Conservation (phyloP, 2,113 vertebrate genomes). For the Telmatochromis bifrenatus region DNA sequence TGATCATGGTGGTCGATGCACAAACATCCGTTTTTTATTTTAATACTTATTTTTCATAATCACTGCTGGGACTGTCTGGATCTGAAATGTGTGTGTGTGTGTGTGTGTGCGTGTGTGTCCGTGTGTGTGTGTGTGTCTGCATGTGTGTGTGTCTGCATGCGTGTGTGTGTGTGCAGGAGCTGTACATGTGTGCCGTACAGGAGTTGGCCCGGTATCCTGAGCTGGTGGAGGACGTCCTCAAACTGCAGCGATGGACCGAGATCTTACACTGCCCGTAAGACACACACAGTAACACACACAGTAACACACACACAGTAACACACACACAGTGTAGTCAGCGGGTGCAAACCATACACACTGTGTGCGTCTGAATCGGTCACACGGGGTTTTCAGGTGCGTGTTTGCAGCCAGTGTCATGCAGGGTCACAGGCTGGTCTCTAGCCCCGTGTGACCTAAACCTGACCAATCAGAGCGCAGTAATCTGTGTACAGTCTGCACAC, state of each 20-base stretch:
- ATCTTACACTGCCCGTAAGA: constrained; percentile 72
- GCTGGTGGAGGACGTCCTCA: constrained; percentile 85
- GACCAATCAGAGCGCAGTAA: background rate
- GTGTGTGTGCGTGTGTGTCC: too few relatives aligned
- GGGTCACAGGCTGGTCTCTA: background rate
- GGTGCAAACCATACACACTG: background rate
- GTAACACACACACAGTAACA: background rate
- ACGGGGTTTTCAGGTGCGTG: background rate
- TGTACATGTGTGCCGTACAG: constrained; percentile 86
- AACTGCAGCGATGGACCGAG: constrained; percentile 81
- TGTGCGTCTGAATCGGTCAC: background rate
- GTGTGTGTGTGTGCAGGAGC: constrained; percentile 65
- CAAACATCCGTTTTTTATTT: background rate
- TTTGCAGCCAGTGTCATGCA: background rate
- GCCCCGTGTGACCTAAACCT: background rate
- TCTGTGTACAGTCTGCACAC: background rate
- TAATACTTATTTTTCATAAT: background rate
- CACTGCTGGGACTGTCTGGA: background rate
- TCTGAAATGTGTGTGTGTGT: background rate
- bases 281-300: background rate
- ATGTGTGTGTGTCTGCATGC: too few relatives aligned
- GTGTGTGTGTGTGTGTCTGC: too few relatives aligned
- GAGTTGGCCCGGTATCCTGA: constrained; percentile 82
- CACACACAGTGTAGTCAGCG: background rate
- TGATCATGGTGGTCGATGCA: background rate